These are phyloP conservation scores for Chaenocephalus aceratus DNA, from an alignment of 2,113 vertebrate genomes.

Conservation along the genomic window DNA sequence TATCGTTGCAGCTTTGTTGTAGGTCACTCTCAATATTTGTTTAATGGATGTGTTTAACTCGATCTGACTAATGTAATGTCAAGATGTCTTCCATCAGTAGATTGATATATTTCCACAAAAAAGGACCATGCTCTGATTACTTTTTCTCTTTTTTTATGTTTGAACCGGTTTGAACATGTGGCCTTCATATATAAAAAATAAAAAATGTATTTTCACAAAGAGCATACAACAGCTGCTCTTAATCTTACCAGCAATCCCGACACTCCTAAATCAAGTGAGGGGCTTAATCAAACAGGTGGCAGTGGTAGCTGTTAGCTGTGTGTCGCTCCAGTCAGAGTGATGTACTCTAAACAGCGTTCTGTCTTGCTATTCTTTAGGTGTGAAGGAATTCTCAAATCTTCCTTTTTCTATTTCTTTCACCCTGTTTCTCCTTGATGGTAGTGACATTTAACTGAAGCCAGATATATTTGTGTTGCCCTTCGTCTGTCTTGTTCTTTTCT, in stretches of 20 bases:
- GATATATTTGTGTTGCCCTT: neutral
- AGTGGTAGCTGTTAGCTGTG: conserved; percentile 8
- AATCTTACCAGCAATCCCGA: conserved; percentile 27
- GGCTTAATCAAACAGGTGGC: conserved; percentile 41
- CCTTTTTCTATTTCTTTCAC: neutral
- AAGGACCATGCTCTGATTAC: too few relatives aligned
- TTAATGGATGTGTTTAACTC: neutral
- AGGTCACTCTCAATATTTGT: neutral
- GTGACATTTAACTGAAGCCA: conserved; percentile 3
- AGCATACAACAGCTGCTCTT: conserved; percentile 21
- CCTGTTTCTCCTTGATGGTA: conserved; percentile 9
- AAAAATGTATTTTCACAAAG: conserved; percentile 8
- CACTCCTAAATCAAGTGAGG: conserved; percentile 2
- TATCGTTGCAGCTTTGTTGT: neutral
- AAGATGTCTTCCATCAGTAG: neutral
- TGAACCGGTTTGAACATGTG: neutral
- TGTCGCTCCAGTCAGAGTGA: conserved; percentile 9
- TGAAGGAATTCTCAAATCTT: conserved; percentile 4
- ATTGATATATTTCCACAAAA: neutral
- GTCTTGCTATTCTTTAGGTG: conserved; percentile 24
- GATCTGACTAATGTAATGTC: neutral
- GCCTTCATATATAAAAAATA: neutral
- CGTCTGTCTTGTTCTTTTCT: neutral
- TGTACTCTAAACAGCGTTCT: conserved; percentile 16
- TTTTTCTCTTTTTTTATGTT: neutral